Conservation (phyloP, 2,888 invertebrate species). For the Lacanobia wlatinum region DNA sequence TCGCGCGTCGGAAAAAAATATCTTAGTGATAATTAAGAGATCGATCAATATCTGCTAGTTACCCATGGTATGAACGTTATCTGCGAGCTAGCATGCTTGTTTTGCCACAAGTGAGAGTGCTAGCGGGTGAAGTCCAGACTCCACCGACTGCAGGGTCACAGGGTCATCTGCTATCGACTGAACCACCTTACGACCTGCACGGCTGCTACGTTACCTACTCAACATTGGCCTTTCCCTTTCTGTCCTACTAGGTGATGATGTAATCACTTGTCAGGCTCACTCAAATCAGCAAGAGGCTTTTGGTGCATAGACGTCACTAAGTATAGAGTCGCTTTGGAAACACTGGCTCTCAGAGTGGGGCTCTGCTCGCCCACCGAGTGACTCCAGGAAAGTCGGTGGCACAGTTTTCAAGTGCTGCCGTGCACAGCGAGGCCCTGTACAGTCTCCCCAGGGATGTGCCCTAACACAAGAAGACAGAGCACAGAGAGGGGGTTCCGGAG, state of each 20-base stretch:
- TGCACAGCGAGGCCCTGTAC: no score
- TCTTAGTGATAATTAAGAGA: background rate
- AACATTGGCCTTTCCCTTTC: background rate
- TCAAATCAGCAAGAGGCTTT: background rate
- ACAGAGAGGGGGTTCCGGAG: no score
- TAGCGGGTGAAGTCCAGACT: background rate
- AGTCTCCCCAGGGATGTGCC: no score
- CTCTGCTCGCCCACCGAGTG: no score
- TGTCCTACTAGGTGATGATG: background rate
- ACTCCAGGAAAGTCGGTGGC: no score
- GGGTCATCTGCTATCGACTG: background rate
- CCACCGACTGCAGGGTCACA: background rate
- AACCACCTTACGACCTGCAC: background rate
- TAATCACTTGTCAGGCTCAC: background rate
- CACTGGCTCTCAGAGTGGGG: no score
- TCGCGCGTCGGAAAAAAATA: no score
- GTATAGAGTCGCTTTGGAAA: no score
- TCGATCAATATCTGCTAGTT: background rate
- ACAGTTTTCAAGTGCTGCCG: no score
- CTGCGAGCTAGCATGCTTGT: background rate
- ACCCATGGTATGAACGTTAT: background rate
- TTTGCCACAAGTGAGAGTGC: constrained; percentile 10
- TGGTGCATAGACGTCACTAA: no score
- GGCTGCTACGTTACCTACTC: background rate
- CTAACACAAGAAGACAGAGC: no score